phyloP scores from a whole-genome alignment of 2,113 vertebrate species.

The Rynchops niger region DNA sequence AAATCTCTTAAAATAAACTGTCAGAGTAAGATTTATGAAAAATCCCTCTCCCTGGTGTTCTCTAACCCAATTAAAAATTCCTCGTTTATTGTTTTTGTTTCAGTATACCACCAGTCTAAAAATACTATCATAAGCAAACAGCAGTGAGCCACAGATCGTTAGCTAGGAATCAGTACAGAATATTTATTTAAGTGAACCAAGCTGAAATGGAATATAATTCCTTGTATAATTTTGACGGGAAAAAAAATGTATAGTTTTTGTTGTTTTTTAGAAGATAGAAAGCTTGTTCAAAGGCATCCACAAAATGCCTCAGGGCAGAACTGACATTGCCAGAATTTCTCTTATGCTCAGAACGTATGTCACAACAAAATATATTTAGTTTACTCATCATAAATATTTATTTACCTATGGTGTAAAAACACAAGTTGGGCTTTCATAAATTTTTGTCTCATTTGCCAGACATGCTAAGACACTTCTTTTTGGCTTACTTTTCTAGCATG shows the following conservation, averaged over 20 bases:
- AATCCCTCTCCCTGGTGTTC: not conserved
- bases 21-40: constrained; percentile 22
- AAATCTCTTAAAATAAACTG: constrained; percentile 16
- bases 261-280: not conserved
- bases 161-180: not conserved
- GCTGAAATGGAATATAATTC: not conserved
- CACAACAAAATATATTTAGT: not conserved
- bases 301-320: not conserved
- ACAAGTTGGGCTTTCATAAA: not conserved
- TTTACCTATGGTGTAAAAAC: not conserved
- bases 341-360: not conserved
- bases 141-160: not conserved
- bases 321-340: not conserved
- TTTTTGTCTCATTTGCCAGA: not conserved
- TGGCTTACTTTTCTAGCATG: not conserved
- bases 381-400: not conserved
- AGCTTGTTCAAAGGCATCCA: not conserved
- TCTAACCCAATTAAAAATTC: constrained; percentile 37
- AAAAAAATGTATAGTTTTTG: not conserved
- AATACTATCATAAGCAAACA: constrained; percentile 13
- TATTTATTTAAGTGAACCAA: not conserved
- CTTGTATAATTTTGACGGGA: not conserved
- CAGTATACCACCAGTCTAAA: not conserved
- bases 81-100: not conserved
- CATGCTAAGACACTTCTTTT: not conserved